Conservation (phyloP, 2,797 vertebrate species). For the Valencia hispanica region DNA sequence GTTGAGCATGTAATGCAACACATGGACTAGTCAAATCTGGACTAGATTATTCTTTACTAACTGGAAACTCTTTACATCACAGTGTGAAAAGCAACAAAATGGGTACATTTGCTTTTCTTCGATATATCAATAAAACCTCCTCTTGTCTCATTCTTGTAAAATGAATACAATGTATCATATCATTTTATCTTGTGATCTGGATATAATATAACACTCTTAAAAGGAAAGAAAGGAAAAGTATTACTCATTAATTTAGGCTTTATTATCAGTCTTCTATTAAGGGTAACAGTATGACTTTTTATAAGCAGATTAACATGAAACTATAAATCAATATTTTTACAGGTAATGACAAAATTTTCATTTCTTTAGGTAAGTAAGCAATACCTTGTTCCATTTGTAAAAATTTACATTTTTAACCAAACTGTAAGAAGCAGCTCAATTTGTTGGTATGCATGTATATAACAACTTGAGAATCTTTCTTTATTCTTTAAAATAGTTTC, state of each 20-base stretch:
- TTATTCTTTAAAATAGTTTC: neutral
- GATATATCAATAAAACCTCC: neutral
- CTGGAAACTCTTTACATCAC: neutral
- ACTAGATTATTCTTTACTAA: neutral
- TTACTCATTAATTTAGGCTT: neutral
- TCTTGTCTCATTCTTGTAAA: neutral
- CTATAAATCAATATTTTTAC: neutral
- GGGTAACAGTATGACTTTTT: neutral
- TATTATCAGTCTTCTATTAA: neutral
- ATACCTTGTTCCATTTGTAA: neutral
- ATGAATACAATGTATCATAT: neutral
- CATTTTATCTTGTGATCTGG: neutral
- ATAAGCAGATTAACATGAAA: neutral
- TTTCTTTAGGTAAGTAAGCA: neutral
- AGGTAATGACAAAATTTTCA: neutral
- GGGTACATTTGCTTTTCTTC: neutral
- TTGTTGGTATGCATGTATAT: neutral
- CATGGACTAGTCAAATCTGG: neutral
- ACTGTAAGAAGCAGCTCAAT: neutral
- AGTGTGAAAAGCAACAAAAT: neutral
- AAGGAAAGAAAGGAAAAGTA: too few relatives aligned
- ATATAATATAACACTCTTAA: neutral
- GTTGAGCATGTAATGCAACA: neutral
- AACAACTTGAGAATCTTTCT: neutral
- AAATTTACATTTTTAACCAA: neutral